Evolutionary conservation across 2,888 invertebrate species (phyloP).

Genomic region (Pheosia gnoma): DNA sequence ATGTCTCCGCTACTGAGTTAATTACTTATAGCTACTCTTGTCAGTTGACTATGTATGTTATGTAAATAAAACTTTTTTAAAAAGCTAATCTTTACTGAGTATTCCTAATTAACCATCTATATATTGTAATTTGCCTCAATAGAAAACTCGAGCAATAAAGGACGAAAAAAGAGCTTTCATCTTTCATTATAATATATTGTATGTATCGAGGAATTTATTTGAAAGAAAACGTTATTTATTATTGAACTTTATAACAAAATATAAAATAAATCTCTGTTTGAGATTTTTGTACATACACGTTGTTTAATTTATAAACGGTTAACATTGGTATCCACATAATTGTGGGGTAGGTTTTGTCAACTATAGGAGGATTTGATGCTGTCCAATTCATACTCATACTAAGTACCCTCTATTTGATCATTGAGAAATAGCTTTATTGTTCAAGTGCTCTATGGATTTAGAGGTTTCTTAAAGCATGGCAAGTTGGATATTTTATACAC

Average conservation of each 20-base stretch:
- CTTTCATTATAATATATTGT: conserved; percentile 47
- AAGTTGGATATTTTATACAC: too few relatives aligned
- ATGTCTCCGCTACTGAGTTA: conserved; percentile 64
- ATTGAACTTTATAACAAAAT: conserved; percentile 54
- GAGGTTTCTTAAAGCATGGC: too few relatives aligned
- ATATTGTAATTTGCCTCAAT: conserved; percentile 34
- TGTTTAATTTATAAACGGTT: conserved; percentile 41
- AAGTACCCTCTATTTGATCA: too few relatives aligned
- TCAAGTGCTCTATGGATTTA: too few relatives aligned
- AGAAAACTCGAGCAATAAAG: conserved; percentile 30
- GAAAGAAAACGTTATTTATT: conserved; percentile 50
- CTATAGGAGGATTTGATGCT: too few relatives aligned
- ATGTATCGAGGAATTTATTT: conserved; percentile 50
- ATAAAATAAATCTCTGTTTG: conserved; percentile 55
- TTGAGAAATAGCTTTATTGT: too few relatives aligned
- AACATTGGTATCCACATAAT: too few relatives aligned
- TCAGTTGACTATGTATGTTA: conserved; percentile 76
- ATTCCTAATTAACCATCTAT: conserved; percentile 48
- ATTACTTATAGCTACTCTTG: conserved; percentile 68
- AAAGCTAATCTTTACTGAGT: conserved; percentile 55
- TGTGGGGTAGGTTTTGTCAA: too few relatives aligned
- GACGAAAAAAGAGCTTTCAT: conserved; percentile 49
- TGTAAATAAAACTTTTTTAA: conserved; percentile 78
- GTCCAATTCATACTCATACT: too few relatives aligned
- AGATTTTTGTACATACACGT: conserved; percentile 62